These are phyloP conservation scores for Simalia tracyae DNA, from an alignment of 2,797 vertebrate species.

Conservation along the genomic window DNA sequence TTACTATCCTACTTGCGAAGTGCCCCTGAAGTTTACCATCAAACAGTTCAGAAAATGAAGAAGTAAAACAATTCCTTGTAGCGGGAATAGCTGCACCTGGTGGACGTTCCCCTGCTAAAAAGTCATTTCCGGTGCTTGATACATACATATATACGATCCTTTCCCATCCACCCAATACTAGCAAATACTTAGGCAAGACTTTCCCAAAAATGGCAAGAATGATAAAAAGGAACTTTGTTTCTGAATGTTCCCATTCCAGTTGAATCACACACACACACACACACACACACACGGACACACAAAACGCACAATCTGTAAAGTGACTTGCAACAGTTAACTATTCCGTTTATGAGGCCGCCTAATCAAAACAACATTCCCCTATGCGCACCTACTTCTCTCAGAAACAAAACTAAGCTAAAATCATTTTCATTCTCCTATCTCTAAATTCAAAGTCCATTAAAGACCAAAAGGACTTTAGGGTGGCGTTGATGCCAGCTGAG, in stretches of 20 bases:
- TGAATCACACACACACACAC: background rate
- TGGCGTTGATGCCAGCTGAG: background rate
- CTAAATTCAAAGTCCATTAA: background rate
- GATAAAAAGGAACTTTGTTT: background rate
- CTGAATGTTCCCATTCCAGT: background rate
- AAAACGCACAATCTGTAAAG: background rate
- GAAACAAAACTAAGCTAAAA: background rate
- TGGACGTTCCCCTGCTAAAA: background rate
- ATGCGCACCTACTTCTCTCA: background rate
- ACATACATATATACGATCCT: no score
- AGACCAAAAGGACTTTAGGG: background rate
- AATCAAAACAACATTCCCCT: background rate
- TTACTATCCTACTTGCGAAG: background rate
- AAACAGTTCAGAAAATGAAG: background rate
- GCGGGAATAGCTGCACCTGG: background rate
- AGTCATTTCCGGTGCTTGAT: background rate
- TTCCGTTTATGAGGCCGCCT: background rate
- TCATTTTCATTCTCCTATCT: background rate
- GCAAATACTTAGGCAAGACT: no score
- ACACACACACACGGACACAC: background rate
- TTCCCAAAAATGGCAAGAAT: background rate
- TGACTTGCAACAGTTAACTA: background rate
- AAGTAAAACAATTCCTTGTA: background rate
- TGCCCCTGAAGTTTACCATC: no score
- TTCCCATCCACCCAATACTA: background rate